phyloP scores from a whole-genome alignment of 2,797 vertebrate species.

The Chaenodraco wilsoni region DNA sequence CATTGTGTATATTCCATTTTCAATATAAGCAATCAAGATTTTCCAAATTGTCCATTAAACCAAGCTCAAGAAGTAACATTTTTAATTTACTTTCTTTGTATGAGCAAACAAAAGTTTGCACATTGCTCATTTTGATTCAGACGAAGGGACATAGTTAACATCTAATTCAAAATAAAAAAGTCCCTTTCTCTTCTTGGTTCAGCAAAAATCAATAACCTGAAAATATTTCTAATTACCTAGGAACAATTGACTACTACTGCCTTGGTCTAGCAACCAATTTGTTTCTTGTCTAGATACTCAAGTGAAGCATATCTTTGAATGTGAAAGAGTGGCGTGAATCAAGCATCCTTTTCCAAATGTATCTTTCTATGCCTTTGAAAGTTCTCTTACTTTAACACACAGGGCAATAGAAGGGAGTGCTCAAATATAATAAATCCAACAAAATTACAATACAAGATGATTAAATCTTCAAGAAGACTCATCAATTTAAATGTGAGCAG shows the following conservation, averaged over 20 bases:
- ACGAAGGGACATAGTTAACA: conserved; percentile 41
- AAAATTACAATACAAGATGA: conserved; percentile 9
- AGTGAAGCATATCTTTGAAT: conserved; percentile 10
- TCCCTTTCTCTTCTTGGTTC: conserved; percentile 34
- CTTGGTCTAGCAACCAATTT: conserved; percentile 19
- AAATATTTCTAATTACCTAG: conserved; percentile 38
- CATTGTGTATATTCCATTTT: conserved; percentile 44
- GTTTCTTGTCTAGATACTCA: conserved; percentile 2
- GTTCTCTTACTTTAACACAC: conserved; percentile 7
- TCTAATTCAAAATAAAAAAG: conserved; percentile 47
- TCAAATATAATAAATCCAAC: conserved; percentile 26
- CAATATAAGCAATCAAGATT: conserved; percentile 71
- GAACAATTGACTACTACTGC: conserved; percentile 21
- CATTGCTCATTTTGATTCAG: conserved; percentile 48
- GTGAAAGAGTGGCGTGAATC: background rate
- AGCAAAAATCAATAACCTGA: conserved; percentile 44
- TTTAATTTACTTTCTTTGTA: conserved; percentile 65
- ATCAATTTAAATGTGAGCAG: conserved; percentile 22
- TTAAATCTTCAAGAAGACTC: conserved; percentile 24
- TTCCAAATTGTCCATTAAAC: conserved; percentile 72
- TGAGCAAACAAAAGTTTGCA: conserved; percentile 45
- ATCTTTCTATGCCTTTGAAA: background rate
- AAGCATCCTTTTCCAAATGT: conserved; percentile 1
- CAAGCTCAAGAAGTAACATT: conserved; percentile 56
- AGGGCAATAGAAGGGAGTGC: conserved; percentile 3